Evolutionary conservation across 1,140 invertebrate species (phyloP), one percentile per base, ranked within the genome.

Genomic region (Dermatophagoides farinae): DNA sequence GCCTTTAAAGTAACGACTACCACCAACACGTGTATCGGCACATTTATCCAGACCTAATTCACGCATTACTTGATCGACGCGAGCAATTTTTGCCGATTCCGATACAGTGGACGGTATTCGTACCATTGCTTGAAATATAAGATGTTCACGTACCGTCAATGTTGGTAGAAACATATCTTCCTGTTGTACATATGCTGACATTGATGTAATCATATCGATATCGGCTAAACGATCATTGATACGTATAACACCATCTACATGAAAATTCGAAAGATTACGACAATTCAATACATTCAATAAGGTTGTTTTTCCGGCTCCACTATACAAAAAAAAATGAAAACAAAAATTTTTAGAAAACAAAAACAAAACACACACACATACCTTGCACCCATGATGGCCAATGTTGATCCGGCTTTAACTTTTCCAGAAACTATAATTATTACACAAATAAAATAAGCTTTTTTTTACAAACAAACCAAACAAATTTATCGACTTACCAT

Each of bases 131-230:
- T 90, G 89, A 68, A 93, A 93, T 14, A 82, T 76, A 5, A 96
- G 76, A 73, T 95, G 89, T 68, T 96, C 90, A 57, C 77, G 77
- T 1, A 91, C 88, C 0, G 88, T 93, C n/a, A 95, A 73, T 0
- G 85, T 88, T 0, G 85, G 86, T 61, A 93, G 84, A 70, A 95
- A 93, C n/a, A 92, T 71, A 72, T 93, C 88, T 63, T 89, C 82
- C 72, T 97, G 92, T 70, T 96, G 90, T 0, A 97, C 89, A 67
- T 97, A 97, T 0, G 88, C 92, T 61, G 85, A 88, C 16, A 87
- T 75, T 67, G 62, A 57, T 65, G 67, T 53, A 70, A 65, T 58
- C 59, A 46, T 40, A 66, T 65, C 40, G 68, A 72, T 66, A 71
- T 73, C 50, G 67, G 69, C 65, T 37, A 78, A 79, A 57, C 77